Base-by-base conservation (phyloP, 2,113 vertebrate species). In the Lepus americanus region DNA sequence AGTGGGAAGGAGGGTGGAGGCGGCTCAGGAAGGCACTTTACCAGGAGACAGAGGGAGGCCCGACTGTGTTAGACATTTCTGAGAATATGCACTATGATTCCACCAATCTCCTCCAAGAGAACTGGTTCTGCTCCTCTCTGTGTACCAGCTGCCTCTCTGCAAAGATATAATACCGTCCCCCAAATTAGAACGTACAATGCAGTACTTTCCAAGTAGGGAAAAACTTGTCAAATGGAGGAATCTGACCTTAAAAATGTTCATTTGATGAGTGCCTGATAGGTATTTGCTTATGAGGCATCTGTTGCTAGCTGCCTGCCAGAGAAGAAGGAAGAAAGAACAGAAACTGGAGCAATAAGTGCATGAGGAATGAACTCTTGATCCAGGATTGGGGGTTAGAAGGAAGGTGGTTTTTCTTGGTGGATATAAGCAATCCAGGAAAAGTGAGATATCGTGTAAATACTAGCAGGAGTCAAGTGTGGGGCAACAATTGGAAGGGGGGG, bases 211-310 rank as follows among this genome's bases (percentile, higher is more conserved):
- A 64, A 6, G 22, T 49, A 90, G 81, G n/a, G 23, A 20, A 67
- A 94, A 95, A 89, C 59, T 92, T 93, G 82, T 95, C 95, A 86
- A 69, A 83, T 78, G 87, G 76, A 74, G 94, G 64, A 64, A 94
- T 94, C 39, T 85, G 78, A 90, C 88, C 94, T 96, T 89, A 87
- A 96, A 96, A 96, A 70, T 86, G 36, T 79, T 86, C 66, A 84
- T 77, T 86, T 95, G 88, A 90, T 53, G 86, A 84, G 19, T 64
- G 12, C n/a, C 67, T 95, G 94, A 77, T 69, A 92, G 70, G 92
- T 33, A 53, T 61, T 90, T 87, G 64, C 66, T 84, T 93, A 69
- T 39, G 33, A n/a, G 90, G 64, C 72, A 73, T 88, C 49, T 44
- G 22, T 44, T 33, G 31, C 33, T 14, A 89, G 83, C 39, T 84